A percentile compares a stretch with the other conserved stretches of the same genome.
phyloP scores from a whole-genome alignment of 2,797 vertebrate genomes.

The Hirundo rustica region DNA sequence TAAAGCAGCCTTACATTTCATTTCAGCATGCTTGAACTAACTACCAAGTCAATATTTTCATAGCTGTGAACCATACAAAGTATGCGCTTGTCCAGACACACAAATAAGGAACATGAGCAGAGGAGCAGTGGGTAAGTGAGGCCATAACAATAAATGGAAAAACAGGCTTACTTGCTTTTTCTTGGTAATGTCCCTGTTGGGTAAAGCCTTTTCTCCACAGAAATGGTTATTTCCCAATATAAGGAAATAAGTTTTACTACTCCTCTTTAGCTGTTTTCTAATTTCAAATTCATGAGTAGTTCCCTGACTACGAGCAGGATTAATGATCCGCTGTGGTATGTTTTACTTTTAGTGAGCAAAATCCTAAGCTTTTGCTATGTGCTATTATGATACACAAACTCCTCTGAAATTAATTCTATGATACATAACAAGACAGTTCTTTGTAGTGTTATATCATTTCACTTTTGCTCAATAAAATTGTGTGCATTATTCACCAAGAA shows the following conservation, averaged over 20 bases:
- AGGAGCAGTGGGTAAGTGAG: not conserved
- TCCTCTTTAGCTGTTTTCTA: not conserved
- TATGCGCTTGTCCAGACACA: not conserved
- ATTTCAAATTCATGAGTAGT: not conserved
- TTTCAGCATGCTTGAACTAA: not conserved
- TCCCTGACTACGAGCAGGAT: not conserved
- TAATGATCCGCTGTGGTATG: not conserved
- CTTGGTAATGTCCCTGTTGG: not conserved
- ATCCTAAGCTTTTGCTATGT: not conserved
- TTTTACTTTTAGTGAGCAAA: not conserved
- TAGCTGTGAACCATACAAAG: not conserved
- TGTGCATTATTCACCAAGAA: not conserved
- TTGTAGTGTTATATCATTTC: not conserved
- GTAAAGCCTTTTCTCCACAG: not conserved
- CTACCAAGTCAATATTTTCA: not conserved
- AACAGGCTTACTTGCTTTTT: not conserved
- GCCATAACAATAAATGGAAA: not conserved
- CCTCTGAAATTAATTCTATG: not conserved
- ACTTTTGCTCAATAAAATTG: conserved; percentile 6
- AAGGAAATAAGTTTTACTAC: not conserved
- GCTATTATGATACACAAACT: not conserved
- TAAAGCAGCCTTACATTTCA: not conserved
- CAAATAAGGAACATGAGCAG: not conserved
- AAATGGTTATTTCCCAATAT: not conserved
- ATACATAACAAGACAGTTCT: conserved; percentile 23